These are phyloP conservation scores for Corynorhinus townsendii DNA, from an alignment of 2,113 vertebrate species.

Conservation along the genomic window DNA sequence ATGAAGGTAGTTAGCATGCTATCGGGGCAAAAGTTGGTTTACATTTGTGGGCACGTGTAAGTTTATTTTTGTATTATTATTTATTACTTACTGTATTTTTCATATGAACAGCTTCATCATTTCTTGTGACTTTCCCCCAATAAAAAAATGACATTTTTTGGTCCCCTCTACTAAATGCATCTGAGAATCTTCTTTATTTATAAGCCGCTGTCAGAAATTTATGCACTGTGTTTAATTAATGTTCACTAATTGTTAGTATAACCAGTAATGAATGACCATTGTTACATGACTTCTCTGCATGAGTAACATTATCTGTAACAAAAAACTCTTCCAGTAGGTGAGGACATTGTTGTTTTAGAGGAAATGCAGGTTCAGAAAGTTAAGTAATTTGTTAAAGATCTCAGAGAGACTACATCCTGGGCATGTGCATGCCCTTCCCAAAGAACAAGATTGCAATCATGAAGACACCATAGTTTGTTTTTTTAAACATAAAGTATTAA, in stretches of 20 bases:
- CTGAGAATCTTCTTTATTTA: neutral
- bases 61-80: neutral
- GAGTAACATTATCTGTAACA: neutral
- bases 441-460: neutral
- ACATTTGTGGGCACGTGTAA: neutral
- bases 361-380: neutral
- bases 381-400: neutral
- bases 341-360: neutral
- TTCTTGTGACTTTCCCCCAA: neutral
- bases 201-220: neutral
- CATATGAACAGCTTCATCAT: neutral
- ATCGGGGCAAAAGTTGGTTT: neutral
- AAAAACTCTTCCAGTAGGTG: neutral
- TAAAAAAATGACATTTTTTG: neutral
- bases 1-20: neutral
- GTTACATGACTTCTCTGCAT: neutral
- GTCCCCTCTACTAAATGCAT: neutral
- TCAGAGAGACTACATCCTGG: neutral
- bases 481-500: neutral
- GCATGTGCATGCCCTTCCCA: neutral
- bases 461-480: neutral
- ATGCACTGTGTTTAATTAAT: neutral
- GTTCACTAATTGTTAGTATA: neutral
- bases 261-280: neutral
- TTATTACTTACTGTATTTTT: neutral